Evolutionary conservation across 2,113 vertebrate genomes (phyloP).

Genomic region (Spermophilus dauricus): DNA sequence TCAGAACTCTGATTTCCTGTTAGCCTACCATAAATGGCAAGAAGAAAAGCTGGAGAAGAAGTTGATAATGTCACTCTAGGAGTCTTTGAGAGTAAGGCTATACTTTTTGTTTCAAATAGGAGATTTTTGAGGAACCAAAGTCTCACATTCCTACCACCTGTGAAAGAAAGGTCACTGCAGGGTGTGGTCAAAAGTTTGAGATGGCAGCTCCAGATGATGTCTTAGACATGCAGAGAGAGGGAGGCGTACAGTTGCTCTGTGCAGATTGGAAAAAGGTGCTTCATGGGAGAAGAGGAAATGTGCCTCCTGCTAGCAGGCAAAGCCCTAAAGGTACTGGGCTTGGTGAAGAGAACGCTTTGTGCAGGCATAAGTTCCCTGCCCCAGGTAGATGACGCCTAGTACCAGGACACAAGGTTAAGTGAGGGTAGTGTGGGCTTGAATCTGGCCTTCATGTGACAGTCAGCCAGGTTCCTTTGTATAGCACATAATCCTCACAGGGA

Average conservation of each 20-base stretch:
- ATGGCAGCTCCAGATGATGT: not conserved
- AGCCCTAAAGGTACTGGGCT: not conserved
- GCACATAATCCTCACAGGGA: not conserved
- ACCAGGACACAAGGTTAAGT: not conserved
- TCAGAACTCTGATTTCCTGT: not conserved
- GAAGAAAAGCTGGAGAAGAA: constrained; percentile 9
- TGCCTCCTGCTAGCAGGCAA: not conserved
- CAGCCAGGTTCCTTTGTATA: not conserved
- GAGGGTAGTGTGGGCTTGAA: not conserved
- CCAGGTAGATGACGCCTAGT: not conserved
- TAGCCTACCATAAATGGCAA: not conserved
- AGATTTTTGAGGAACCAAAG: not conserved
- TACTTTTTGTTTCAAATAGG: constrained; percentile 30
- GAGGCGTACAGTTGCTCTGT: not conserved
- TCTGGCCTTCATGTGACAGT: not conserved
- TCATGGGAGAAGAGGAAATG: not conserved
- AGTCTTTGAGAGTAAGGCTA: constrained; percentile 26
- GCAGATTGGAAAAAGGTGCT: not conserved
- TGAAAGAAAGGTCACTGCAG: not conserved
- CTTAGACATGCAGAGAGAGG: not conserved
- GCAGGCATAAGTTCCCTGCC: not conserved
- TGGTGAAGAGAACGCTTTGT: not conserved
- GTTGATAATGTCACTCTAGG: not conserved
- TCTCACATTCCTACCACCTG: not conserved
- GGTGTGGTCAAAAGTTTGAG: not conserved